Conservation (phyloP, 2,797 vertebrate genomes). For the Delichon dasypus region DNA sequence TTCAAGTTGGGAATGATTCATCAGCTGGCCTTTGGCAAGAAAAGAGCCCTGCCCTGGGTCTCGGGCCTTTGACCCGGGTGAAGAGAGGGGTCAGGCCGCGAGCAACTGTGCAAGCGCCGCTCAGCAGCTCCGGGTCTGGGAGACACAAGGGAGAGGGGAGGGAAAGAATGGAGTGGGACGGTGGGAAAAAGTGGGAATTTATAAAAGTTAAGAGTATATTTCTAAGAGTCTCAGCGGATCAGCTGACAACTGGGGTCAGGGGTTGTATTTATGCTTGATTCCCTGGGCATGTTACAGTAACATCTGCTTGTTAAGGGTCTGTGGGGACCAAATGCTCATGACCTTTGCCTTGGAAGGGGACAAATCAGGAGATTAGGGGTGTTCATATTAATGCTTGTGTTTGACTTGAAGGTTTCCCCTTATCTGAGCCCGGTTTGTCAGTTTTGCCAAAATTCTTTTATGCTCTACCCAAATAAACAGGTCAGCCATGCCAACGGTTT, state of each 20-base stretch:
- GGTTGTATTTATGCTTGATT: conserved; percentile 92
- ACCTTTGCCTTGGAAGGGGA: conserved; percentile 77
- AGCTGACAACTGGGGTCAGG: conserved; percentile 91
- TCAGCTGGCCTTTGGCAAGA: conserved; percentile 97
- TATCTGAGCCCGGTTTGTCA: conserved; percentile 46
- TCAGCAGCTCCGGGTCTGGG: conserved; percentile 78
- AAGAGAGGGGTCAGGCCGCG: conserved; percentile 90
- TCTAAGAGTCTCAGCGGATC: conserved; percentile 91
- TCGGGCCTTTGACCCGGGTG: conserved; percentile 91
- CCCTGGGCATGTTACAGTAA: conserved; percentile 96
- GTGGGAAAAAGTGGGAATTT: conserved; percentile 95
- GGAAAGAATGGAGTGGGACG: conserved; percentile 82
- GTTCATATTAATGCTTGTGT: conserved; percentile 74
- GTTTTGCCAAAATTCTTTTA: conserved; percentile 61
- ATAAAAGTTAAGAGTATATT: conserved; percentile 93
- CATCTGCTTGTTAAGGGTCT: conserved; percentile 93
- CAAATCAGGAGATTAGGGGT: conserved; percentile 77
- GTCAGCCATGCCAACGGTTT: not conserved
- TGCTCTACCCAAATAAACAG: conserved; percentile 60
- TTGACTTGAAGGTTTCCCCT: conserved; percentile 69
- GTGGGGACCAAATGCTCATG: conserved; percentile 84
- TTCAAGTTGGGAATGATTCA: conserved; percentile 88
- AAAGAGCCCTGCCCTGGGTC: conserved; percentile 88
- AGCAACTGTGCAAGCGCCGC: conserved; percentile 87
- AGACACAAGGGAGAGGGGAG: conserved; percentile 81